phyloP scores from a whole-genome alignment of 2,113 vertebrate species.

The Dromiciops gliroides region DNA sequence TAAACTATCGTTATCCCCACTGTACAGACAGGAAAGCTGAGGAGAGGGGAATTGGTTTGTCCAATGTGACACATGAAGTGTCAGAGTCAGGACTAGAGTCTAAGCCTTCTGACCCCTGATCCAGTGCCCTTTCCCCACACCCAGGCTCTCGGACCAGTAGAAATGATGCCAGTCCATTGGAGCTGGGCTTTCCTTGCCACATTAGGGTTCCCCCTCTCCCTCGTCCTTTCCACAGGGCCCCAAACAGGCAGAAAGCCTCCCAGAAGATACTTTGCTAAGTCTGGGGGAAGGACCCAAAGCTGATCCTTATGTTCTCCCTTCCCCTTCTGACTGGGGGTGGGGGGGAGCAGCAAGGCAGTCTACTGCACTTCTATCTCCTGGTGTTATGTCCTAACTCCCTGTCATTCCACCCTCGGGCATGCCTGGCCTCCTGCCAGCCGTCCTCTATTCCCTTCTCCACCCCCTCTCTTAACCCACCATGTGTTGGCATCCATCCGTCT shows the following conservation, averaged over 20 bases:
- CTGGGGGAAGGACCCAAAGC: not conserved
- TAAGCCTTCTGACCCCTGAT: not conserved
- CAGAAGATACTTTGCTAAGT: not conserved
- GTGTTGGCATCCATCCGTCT: conserved; percentile 73
- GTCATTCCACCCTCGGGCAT: not conserved
- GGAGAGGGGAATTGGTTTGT: not conserved
- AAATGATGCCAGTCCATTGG: too few species aligned
- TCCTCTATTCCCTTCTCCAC: conserved; percentile 2
- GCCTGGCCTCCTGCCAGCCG: not conserved
- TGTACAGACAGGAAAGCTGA: not conserved
- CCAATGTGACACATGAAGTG: not conserved
- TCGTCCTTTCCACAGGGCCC: not conserved
- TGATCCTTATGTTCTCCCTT: not conserved
- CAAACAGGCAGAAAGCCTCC: not conserved
- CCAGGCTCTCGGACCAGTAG: not conserved
- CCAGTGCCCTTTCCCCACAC: not conserved
- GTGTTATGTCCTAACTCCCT: not conserved
- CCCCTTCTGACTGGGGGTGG: not conserved
- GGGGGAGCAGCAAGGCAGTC: not conserved
- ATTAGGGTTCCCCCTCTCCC: not conserved
- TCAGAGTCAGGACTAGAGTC: not conserved
- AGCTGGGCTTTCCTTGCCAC: too few species aligned
- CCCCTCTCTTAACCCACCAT: not conserved
- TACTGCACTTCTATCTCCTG: not conserved
- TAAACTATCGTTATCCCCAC: not conserved